Evolutionary conservation across 2,797 vertebrate species (phyloP), one percentile per base, ranked within the genome.

Genomic region (Lophotriccus pileatus): DNA sequence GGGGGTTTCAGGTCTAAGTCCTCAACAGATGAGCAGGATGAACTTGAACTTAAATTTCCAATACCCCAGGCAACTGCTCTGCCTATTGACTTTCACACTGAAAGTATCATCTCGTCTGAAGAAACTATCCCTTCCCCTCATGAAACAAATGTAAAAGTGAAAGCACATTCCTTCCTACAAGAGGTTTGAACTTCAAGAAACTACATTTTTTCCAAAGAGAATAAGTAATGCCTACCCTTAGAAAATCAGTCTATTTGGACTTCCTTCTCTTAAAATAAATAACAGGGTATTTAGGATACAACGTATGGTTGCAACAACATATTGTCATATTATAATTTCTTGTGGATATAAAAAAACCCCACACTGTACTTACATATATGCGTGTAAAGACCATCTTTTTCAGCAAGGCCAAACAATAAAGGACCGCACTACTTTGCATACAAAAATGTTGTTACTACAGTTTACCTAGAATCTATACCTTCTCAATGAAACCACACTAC

Each of bases 341-440:
- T 47, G n/a, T 4, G 7, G 12, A 39, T 32, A 23, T 36, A n/a
- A 52, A 75, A 78, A 30, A 2, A 67, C 73, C 46, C 44, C n/a
- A 3, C 0, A 0, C 1, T 27, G 17, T 64, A 10, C 58, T 53
- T 76, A 21, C 37, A 6, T 14, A 32, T 14, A 14, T 13, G 9
- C 50, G 7, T 52, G 19, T 77, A 44, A 66, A 76, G 9, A 64
- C 2, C 5, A 34, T 30, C 5, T 7, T 52, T 39, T 63, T 80
- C 66, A n/a, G 4, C 23, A 66, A 76, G 12, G 34, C 14, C 25
- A 56, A n/a, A 36, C 46, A 68, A 52, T n/a, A 55, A 46, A 72
- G 21, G 12, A 32, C 39, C 60, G 9, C 19, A 6, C 12, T 32
- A 20, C 4, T 37, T 72, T 30, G 10, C 4, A 5, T 68, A 62